phyloP scores from a whole-genome alignment of 2,888 invertebrate species.

The Apamea sordens region DNA sequence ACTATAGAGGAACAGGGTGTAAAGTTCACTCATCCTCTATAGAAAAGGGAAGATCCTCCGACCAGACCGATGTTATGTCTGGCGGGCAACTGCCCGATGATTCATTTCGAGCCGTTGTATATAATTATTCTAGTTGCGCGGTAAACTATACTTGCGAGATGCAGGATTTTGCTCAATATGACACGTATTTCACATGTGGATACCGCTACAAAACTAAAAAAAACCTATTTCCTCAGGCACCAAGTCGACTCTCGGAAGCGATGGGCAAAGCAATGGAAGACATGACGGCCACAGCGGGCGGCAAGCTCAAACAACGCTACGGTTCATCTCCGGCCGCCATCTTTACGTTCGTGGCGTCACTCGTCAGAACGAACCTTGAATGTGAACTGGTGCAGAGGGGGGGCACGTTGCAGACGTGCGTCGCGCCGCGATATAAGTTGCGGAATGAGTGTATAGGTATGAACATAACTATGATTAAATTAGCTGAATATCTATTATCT shows the following conservation, averaged over 20 bases:
- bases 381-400: slow-evolving; percentile 97
- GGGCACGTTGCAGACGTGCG: slow-evolving; percentile 91
- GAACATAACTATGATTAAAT: neutral
- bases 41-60: too few relatives aligned
- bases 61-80: too few relatives aligned
- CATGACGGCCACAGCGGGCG: slow-evolving; percentile 96
- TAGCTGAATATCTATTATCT: neutral
- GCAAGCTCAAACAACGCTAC: slow-evolving; percentile 94
- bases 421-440: slow-evolving; percentile 90
- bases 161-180: too few relatives aligned
- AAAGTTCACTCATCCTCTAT: too few relatives aligned
- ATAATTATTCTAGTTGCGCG: too few relatives aligned
- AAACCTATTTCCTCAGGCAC: slow-evolving; percentile 85
- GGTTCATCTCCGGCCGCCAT: slow-evolving; percentile 90
- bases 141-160: too few relatives aligned
- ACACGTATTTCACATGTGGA: too few relatives aligned
- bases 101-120: too few relatives aligned
- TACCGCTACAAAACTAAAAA: too few relatives aligned
- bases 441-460: slow-evolving; percentile 74
- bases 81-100: too few relatives aligned
- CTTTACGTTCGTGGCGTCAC: slow-evolving; percentile 96
- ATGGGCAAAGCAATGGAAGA: slow-evolving; percentile 98
- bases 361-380: slow-evolving; percentile 97
- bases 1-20: too few relatives aligned
- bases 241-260: slow-evolving; percentile 95